Evolutionary conservation across 2,888 invertebrate species (phyloP).

Genomic region (Orgyia antiqua): DNA sequence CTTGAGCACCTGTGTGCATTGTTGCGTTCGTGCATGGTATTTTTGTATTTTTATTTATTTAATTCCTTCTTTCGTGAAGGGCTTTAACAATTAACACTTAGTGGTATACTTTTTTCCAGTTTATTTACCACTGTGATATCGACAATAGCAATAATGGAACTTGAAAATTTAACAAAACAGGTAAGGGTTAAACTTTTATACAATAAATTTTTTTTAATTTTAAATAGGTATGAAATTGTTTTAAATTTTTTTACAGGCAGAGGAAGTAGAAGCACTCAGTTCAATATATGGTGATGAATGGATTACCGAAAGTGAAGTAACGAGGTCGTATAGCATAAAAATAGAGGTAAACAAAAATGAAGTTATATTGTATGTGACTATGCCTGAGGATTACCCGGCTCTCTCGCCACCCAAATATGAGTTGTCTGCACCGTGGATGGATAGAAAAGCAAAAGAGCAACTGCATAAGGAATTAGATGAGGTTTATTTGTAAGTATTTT

Average conservation of each 20-base stretch:
- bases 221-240: not conserved
- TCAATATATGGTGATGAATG: constrained; percentile 86
- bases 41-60: too few relatives aligned
- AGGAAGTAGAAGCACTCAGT: constrained; percentile 84
- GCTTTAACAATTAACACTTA: too few relatives aligned
- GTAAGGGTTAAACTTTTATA: constrained; percentile 13
- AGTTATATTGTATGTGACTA: constrained; percentile 79
- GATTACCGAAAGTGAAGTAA: constrained; percentile 76
- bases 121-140: too few relatives aligned
- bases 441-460: constrained; percentile 74
- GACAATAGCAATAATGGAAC: constrained; percentile 35
- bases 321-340: constrained; percentile 79
- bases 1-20: too few relatives aligned
- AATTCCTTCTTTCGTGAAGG: too few relatives aligned
- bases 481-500: constrained; percentile 81
- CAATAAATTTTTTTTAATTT: not conserved
- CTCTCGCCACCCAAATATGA: constrained; percentile 82
- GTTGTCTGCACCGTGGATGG: constrained; percentile 84
- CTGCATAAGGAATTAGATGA: constrained; percentile 78
- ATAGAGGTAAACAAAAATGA: constrained; percentile 67
- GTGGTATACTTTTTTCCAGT: too few relatives aligned
- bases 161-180: constrained; percentile 45
- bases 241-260: constrained; percentile 52
- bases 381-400: constrained; percentile 82
- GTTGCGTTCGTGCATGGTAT: too few relatives aligned